Percentiles rank a stretch among this genome's conserved stretches.
Evolutionary conservation across 2,797 vertebrate genomes (phyloP).

Genomic region (Eptatretus atami): DNA sequence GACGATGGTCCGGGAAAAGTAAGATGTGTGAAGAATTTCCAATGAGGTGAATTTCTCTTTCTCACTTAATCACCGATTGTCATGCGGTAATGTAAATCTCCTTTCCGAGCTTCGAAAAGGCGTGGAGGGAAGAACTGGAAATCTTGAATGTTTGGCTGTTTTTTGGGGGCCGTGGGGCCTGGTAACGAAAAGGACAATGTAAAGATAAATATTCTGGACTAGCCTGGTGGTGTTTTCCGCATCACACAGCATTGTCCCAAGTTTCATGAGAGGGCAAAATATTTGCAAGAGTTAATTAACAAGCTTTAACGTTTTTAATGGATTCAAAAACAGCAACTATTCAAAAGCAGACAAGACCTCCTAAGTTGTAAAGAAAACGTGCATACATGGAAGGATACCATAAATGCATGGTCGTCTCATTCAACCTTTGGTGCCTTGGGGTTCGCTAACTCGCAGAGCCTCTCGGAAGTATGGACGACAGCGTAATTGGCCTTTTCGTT

Average conservation of each 20-base stretch:
- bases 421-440: conserved; percentile 80
- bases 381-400: neutral
- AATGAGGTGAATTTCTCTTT: neutral
- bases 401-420: too few relatives aligned
- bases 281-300: too few relatives aligned
- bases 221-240: too few relatives aligned
- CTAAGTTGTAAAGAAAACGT: neutral
- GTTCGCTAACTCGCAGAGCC: conserved; percentile 82
- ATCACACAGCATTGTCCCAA: neutral
- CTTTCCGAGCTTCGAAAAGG: conserved; percentile 97
- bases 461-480: conserved; percentile 89
- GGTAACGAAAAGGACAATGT: conserved; percentile 7
- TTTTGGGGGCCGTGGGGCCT: conserved; percentile 91
- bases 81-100: conserved; percentile 96
- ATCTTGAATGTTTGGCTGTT: conserved; percentile 96
- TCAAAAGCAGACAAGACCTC: too few relatives aligned
- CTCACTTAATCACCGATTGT: conserved; percentile 93
- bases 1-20: too few relatives aligned
- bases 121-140: conserved; percentile 96
- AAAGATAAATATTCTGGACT: conserved; percentile 9
- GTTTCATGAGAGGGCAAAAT: neutral
- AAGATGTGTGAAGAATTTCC: too few relatives aligned
- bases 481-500: conserved; percentile 96
- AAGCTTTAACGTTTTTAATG: too few relatives aligned
- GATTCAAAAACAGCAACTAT: too few relatives aligned